Conservation (phyloP, 2,113 vertebrate species). For the Megaceryle torquata region DNA sequence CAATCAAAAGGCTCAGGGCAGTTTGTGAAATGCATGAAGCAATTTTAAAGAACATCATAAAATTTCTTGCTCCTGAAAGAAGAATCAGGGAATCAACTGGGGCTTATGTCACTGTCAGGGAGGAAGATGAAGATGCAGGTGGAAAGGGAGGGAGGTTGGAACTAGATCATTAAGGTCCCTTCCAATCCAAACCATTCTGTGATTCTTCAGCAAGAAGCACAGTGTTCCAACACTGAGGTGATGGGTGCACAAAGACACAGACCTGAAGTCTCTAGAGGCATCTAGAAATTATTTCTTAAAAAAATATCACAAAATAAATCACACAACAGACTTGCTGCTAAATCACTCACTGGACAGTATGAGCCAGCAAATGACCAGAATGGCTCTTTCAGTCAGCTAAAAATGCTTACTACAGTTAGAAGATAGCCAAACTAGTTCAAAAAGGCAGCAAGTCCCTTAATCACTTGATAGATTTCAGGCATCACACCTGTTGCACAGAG, state of each 20-base stretch:
- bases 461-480: neutral
- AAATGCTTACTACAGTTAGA: neutral
- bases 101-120: too few relatives aligned
- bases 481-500: neutral
- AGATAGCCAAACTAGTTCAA: neutral
- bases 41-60: neutral
- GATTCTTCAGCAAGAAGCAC: neutral
- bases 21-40: neutral
- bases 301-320: neutral
- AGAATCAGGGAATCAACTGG: neutral
- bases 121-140: neutral
- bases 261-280: neutral
- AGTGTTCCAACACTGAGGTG: neutral
- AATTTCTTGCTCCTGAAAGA: neutral
- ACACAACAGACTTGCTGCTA: neutral
- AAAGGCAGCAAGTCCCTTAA: neutral
- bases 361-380: neutral
- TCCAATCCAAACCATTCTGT: neutral
- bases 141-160: neutral
- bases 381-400: neutral
- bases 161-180: neutral
- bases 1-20: neutral
- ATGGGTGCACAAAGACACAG: neutral
- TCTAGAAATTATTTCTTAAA: neutral
- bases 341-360: fast-evolving